Percentiles rank a stretch among this genome's conserved stretches.
Conservation (phyloP, 2,888 invertebrate genomes). For the Thecophora atra region DNA sequence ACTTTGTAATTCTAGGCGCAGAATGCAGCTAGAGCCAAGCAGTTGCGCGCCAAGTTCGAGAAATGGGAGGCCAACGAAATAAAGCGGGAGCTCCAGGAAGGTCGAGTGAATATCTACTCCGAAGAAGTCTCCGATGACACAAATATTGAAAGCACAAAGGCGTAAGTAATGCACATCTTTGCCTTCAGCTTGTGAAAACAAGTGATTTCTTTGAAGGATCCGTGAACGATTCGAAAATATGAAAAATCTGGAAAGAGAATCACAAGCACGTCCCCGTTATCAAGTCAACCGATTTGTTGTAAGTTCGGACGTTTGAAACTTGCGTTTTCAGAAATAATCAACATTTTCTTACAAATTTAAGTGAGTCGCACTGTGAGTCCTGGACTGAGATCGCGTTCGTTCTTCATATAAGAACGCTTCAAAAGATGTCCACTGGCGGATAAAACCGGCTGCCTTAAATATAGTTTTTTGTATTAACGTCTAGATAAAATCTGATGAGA, state of each 20-base stretch:
- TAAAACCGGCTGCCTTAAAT: background rate
- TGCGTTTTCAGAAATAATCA: too few species aligned
- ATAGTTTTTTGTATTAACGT: background rate
- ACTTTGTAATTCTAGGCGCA: conserved; percentile 69
- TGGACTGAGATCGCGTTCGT: too few species aligned
- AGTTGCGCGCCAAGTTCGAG: conserved; percentile 87
- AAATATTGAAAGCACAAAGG: conserved; percentile 86
- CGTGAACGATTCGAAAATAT: conserved; percentile 90
- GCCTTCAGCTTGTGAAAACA: background rate
- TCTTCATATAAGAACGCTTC: too few species aligned
- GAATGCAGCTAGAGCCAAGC: conserved; percentile 82
- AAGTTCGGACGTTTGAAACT: conserved; percentile 66
- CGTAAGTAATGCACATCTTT: conserved; percentile 66
- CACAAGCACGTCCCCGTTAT: conserved; percentile 69
- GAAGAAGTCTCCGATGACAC: conserved; percentile 72
- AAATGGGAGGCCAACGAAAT: conserved; percentile 81
- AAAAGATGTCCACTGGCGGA: background rate
- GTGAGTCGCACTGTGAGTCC: background rate
- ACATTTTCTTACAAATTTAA: background rate
- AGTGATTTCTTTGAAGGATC: conserved; percentile 69
- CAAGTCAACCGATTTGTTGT: conserved; percentile 94
- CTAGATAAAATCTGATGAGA: background rate
- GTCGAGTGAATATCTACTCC: conserved; percentile 64
- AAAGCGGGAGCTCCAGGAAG: conserved; percentile 68
- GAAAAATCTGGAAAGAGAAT: conserved; percentile 69